A percentile compares a stretch with the other conserved stretches of the same genome.
These are phyloP conservation scores for Kradibia gibbosae DNA, from an alignment of 1,140 invertebrate genomes.

Conservation along the genomic window DNA sequence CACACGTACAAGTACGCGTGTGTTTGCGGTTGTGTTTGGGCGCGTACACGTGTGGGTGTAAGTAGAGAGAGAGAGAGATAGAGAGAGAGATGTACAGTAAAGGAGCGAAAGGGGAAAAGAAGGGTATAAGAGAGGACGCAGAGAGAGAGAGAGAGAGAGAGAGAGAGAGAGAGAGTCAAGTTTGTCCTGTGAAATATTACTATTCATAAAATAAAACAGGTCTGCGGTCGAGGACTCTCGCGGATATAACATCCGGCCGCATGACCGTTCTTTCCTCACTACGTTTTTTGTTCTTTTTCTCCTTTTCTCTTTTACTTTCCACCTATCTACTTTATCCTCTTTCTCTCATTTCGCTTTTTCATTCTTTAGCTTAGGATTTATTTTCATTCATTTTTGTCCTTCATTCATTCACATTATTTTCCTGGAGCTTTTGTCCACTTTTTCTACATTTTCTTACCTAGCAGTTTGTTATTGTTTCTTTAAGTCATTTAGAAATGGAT, in stretches of 20 bases:
- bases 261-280: constrained; percentile 53
- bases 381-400: constrained; percentile 9
- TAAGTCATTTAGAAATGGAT: too few relatives aligned
- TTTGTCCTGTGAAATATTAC: constrained; percentile 73
- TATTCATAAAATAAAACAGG: constrained; percentile 74
- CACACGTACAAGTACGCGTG: too few relatives aligned
- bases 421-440: background rate
- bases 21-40: too few relatives aligned
- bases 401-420: background rate
- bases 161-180: constrained; percentile 50
- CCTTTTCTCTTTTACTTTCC: constrained; percentile 40
- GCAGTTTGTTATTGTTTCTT: constrained; percentile 32
- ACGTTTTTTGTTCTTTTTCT: constrained; percentile 1
- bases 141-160: background rate
- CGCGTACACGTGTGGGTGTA: too few relatives aligned
- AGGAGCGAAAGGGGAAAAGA: background rate
- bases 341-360: constrained; percentile 44
- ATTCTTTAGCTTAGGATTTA: constrained; percentile 41
- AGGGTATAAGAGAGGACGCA: too few relatives aligned
- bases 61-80: background rate
- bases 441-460: constrained; percentile 46
- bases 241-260: constrained; percentile 65
- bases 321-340: constrained; percentile 45
- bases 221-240: constrained; percentile 69
- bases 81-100: background rate